Base-by-base conservation (phyloP, 2,113 vertebrate genomes). In the Bufo bufo region DNA sequence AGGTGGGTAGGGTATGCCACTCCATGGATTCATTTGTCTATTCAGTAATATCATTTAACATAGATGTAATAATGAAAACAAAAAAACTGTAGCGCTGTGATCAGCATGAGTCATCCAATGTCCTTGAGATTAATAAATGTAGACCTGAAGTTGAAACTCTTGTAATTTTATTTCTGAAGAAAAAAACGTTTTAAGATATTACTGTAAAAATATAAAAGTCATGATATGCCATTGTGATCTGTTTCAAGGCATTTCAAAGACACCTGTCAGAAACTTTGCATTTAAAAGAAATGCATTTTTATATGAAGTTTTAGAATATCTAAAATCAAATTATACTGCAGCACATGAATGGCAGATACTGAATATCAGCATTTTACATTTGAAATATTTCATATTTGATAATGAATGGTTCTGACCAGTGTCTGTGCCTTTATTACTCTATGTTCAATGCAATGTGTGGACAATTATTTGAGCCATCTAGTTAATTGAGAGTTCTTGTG, bases 191-290 rank as follows among this genome's bases (percentile, higher is more conserved):
- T 61, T 87, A 87, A 20, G 77, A 69, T 54, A 79, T 52, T 19
- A 47, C 79, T 66, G 59, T 87, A 81, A 87, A 87, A 87, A 72
- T 87, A 87, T 79, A 87, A 69, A 79, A 80, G 85, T 87, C 56
- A 33, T 71, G 52, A 12, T 56, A 47, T n/a, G 14, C 33, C 79
- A 81, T 45, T 77, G 77, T 87, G 85, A 87, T 87, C 79, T 81
- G 47, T 72, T 87, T 87, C 63, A 81, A 65, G 78, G 74, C 52
- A 71, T 71, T 79, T 66, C 13, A 81, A 69, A 66, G 77, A 72
- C 59, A 79, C 54, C 63, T 80, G 63, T 72, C 71, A 75, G 52
- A 5, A 61, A 61, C 78, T 59, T 81, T 81, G 56, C 78, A 78
- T 81, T 59, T 59, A 59, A 81, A 81, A 81, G 78, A 3, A 45